These are phyloP conservation scores for Eudorcas thomsonii DNA, from an alignment of 2,113 vertebrate genomes.

Conservation along the genomic window DNA sequence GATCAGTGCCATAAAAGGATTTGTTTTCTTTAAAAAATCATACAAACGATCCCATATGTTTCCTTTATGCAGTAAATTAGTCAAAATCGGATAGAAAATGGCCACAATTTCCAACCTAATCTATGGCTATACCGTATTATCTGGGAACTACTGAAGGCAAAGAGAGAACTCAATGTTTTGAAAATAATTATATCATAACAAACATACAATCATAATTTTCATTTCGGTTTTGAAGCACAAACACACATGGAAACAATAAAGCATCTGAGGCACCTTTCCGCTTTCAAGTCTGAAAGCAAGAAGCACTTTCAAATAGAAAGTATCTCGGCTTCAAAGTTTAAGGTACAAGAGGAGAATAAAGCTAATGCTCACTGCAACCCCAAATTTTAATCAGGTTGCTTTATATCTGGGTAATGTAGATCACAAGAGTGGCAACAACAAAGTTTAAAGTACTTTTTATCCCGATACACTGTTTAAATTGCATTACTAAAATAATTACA, in stretches of 20 bases:
- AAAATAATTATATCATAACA: conserved; percentile 49
- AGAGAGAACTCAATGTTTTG: conserved; percentile 30
- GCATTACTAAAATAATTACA: conserved; percentile 45
- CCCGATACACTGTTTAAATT: conserved; percentile 55
- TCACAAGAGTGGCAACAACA: conserved; percentile 21
- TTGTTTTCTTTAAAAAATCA: conserved; percentile 65
- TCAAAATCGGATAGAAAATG: conserved; percentile 56
- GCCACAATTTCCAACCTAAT: conserved; percentile 38
- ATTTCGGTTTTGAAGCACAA: conserved; percentile 46
- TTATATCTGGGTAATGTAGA: conserved; percentile 11
- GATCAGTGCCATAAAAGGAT: conserved; percentile 60
- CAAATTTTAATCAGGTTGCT: conserved; percentile 49
- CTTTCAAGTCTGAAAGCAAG: conserved; percentile 56
- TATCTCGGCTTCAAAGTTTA: conserved; percentile 64
- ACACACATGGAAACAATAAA: conserved; percentile 62
- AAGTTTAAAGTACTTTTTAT: conserved; percentile 54
- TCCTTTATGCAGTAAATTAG: conserved; percentile 48
- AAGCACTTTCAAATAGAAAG: conserved; percentile 46
- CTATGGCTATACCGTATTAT: not conserved
- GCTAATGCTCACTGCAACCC: not conserved
- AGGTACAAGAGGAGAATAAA: conserved; percentile 40
- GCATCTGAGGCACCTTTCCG: conserved; percentile 28
- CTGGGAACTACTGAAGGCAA: conserved; percentile 59
- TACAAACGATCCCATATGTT: conserved; percentile 75
- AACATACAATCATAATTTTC: conserved; percentile 47